A percentile compares a stretch with the other conserved stretches of the same genome.
Conservation (phyloP, 2,888 invertebrate genomes). For the Drosophila pseudotalamancana region DNA sequence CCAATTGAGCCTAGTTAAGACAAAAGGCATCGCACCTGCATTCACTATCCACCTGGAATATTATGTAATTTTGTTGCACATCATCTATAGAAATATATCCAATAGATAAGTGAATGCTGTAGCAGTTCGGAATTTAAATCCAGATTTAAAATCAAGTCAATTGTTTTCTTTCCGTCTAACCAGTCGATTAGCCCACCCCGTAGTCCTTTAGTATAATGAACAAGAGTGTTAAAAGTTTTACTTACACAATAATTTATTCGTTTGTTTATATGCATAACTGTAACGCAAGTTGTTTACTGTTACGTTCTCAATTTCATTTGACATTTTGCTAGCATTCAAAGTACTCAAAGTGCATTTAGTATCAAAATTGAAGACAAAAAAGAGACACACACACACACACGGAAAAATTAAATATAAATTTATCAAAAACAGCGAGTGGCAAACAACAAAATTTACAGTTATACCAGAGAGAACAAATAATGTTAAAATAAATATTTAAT, state of each 20-base stretch:
- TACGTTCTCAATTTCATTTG: slow-evolving; percentile 69
- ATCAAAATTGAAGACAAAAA: slow-evolving; percentile 17
- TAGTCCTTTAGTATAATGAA: slow-evolving; percentile 10
- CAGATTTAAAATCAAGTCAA: too few relatives aligned
- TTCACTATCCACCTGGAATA: too few relatives aligned
- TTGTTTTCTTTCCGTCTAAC: too few relatives aligned
- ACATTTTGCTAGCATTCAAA: slow-evolving; percentile 73
- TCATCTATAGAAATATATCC: not conserved
- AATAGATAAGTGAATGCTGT: not conserved
- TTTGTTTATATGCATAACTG: slow-evolving; percentile 68
- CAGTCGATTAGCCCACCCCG: not conserved
- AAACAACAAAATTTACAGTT: slow-evolving; percentile 14
- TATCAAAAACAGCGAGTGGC: slow-evolving; percentile 33
- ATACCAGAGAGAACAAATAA: too few relatives aligned
- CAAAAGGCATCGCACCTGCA: slow-evolving; percentile 2
- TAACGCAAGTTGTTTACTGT: slow-evolving; percentile 67
- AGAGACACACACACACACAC: too few relatives aligned
- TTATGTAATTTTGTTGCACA: too few relatives aligned
- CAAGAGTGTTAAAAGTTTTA: slow-evolving; percentile 12
- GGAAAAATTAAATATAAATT: slow-evolving; percentile 11
- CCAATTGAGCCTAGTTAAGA: slow-evolving; percentile 40
- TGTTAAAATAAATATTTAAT: slow-evolving; percentile 13
- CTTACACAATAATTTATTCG: slow-evolving; percentile 68
- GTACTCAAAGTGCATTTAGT: slow-evolving; percentile 52
- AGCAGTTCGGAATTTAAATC: too few relatives aligned